Base-by-base conservation (phyloP, 1,140 invertebrate species). In the Cardiocondyla obscurior region DNA sequence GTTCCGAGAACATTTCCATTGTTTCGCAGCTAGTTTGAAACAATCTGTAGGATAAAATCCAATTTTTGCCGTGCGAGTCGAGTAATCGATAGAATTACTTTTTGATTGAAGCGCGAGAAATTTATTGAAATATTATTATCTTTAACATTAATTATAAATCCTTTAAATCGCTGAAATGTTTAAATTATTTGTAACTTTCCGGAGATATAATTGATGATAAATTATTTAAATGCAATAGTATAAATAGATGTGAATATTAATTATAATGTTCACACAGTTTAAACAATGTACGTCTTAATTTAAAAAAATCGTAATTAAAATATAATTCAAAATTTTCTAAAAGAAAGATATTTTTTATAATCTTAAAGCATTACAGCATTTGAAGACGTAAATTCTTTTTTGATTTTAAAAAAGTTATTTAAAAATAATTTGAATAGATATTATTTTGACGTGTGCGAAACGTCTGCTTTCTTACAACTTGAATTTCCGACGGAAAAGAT, bases 401-500 rank as follows among this genome's bases (percentile, higher is more conserved):
- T n/a, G n/a, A n/a, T n/a, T n/a, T n/a, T n/a, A n/a, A n/a, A n/a
- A n/a, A n/a, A n/a, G n/a, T n/a, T n/a, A n/a, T n/a, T n/a, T n/a
- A n/a, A n/a, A n/a, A n/a, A n/a, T n/a, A 49, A 2, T 46, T 22
- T 36, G 3, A 7, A 1, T 12, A 36, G 14, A 30, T 49, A 12
- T 22, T 22, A 4, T 62, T 25, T 62, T 2, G 5, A 1, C 19
- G 8, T 53, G 44, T 22, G 22, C 28, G 3, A 33, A 22, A 58
- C 36, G 16, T 64, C 1, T 8, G 55, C 14, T 42, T 49, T 64
- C n/a, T 36, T 14, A 33, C 8, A 57, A 1, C 28, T 19, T 25
- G 12, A 69, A 79, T 79, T 39, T 30, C 16, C 14, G 7, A 70
- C n/a, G 25, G n/a, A 33, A 72, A 69, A 49, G 57, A 60, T 33